These are phyloP conservation scores for Atractosteus spatula DNA, from an alignment of 2,113 vertebrate genomes.

Conservation along the genomic window DNA sequence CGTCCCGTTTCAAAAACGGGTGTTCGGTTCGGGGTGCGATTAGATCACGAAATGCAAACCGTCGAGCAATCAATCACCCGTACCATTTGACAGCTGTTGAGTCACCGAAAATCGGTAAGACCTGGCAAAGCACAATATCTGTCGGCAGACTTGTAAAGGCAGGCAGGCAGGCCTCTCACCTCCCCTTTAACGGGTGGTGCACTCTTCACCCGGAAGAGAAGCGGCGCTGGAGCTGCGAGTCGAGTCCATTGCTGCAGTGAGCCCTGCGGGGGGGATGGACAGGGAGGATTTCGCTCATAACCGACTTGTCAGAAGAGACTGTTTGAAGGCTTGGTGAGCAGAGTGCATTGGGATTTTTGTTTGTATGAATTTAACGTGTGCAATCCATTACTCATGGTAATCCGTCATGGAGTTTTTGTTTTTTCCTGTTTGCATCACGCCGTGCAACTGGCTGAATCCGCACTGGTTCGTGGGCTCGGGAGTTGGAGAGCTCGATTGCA, in stretches of 20 bases:
- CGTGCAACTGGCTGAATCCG: too few species aligned
- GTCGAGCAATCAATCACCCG: background rate
- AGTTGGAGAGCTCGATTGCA: too few species aligned
- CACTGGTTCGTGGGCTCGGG: too few species aligned
- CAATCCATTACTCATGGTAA: too few species aligned
- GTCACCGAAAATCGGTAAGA: conserved; percentile 4
- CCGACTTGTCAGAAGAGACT: background rate
- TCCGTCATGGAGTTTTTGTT: too few species aligned
- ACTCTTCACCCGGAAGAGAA: conserved; percentile 24
- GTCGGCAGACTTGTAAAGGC: background rate
- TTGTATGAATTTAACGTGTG: background rate
- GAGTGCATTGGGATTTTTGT: too few species aligned
- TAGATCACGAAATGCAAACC: too few species aligned
- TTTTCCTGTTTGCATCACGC: too few species aligned
- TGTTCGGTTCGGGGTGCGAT: too few species aligned
- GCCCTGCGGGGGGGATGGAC: conserved; percentile 10
- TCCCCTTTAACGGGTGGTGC: conserved; percentile 16
- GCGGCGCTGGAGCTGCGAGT: background rate
- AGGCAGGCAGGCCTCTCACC: background rate
- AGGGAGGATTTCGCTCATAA: background rate
- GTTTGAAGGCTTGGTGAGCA: conserved; percentile 5
- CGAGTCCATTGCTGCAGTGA: conserved; percentile 2
- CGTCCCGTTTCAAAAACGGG: too few species aligned
- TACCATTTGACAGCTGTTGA: background rate
- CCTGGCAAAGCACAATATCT: background rate